Conservation (phyloP, 1,140 invertebrate species). For the Zaprionus ornatus region DNA sequence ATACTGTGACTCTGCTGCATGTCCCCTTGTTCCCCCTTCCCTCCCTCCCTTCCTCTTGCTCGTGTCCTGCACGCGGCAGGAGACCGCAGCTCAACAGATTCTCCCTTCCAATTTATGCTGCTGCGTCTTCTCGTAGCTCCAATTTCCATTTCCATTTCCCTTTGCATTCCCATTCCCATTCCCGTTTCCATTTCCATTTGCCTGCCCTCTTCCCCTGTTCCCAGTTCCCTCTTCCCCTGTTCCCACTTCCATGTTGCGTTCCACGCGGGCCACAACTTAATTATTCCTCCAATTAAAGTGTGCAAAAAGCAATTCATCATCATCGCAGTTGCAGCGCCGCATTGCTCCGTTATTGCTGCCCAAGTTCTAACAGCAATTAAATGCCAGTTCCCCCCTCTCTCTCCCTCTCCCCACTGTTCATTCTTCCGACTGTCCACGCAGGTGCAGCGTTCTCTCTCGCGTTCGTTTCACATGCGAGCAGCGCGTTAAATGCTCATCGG, state of each 20-base stretch:
- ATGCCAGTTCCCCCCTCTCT: conserved; percentile 13
- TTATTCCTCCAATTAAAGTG: conserved; percentile 81
- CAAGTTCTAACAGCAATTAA: conserved; percentile 82
- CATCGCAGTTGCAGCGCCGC: conserved; percentile 37
- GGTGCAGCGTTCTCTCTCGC: conserved; percentile 54
- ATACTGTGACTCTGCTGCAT: not conserved
- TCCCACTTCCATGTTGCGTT: conserved; percentile 22
- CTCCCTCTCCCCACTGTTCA: not conserved
- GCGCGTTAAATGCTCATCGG: conserved; percentile 71
- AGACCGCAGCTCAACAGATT: not conserved
- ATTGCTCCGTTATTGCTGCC: conserved; percentile 69
- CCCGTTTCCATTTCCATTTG: not conserved
- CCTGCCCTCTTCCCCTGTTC: conserved; percentile 1
- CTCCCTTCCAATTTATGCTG: conserved; percentile 3
- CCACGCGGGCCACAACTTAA: conserved; percentile 64
- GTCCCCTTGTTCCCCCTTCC: not conserved
- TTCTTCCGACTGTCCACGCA: conserved; percentile 48
- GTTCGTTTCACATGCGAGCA: conserved; percentile 77
- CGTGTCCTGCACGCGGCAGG: not conserved
- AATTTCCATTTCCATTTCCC: not conserved
- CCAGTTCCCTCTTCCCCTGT: conserved; percentile 10
- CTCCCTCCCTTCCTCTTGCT: not conserved
- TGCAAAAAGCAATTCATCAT: conserved; percentile 82
- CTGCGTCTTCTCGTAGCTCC: not conserved
- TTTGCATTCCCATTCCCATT: not conserved